A percentile compares a stretch with the other conserved stretches of the same genome.
Evolutionary conservation across 2,888 invertebrate genomes (phyloP).

Genomic region (Drosophila neutralis): DNA sequence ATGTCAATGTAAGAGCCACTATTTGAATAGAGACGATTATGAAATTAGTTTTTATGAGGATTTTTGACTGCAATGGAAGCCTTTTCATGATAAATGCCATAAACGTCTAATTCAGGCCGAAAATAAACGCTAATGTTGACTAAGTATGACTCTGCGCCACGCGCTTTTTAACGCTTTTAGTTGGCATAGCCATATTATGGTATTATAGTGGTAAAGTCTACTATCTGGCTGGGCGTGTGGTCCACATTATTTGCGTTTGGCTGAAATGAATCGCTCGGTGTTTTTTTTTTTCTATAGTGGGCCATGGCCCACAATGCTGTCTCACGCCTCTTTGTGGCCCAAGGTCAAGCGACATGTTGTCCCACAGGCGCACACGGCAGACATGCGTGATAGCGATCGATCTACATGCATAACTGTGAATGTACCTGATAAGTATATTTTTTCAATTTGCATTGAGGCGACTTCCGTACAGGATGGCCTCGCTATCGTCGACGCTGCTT

Average conservation of each 20-base stretch:
- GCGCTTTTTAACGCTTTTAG: conserved; percentile 22
- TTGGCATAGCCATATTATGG: conserved; percentile 2
- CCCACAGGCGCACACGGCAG: conserved; percentile 59
- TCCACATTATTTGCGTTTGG: conserved; percentile 41
- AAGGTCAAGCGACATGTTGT: conserved; percentile 48
- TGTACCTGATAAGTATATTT: background rate
- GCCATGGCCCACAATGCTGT: conserved; percentile 46
- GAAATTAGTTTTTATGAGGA: background rate
- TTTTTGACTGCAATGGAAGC: background rate
- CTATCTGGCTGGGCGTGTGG: conserved; percentile 48
- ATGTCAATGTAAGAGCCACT: conserved; percentile 2
- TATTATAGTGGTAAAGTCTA: conserved; percentile 6
- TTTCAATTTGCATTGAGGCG: conserved; percentile 36
- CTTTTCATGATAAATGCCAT: conserved; percentile 7
- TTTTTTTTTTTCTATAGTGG: background rate
- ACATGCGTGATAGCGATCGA: conserved; percentile 46
- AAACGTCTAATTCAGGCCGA: background rate
- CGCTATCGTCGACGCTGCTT: conserved; percentile 39
- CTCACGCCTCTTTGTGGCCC: conserved; percentile 11
- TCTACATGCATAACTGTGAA: conserved; percentile 12
- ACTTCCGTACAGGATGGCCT: conserved; percentile 54
- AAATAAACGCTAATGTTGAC: background rate
- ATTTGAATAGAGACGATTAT: background rate
- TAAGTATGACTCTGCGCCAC: conserved; percentile 26
- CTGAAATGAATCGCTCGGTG: conserved; percentile 22